phyloP scores from a whole-genome alignment of 2,113 vertebrate genomes.

The Peromyscus leucopus region DNA sequence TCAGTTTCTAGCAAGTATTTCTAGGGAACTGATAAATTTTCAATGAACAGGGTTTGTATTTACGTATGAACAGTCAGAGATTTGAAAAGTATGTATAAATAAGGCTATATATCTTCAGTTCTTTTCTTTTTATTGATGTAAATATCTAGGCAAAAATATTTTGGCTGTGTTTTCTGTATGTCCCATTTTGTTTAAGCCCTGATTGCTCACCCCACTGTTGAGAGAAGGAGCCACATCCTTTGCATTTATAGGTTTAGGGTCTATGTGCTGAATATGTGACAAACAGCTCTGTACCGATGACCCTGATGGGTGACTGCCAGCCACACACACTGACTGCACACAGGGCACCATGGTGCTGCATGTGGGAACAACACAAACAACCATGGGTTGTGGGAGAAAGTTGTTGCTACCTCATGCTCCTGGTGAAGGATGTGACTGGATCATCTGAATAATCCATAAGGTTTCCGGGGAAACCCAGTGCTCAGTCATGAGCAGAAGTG shows the following conservation, averaged over 20 bases:
- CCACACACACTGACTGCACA: background rate
- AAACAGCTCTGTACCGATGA: background rate
- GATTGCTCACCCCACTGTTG: background rate
- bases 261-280: background rate
- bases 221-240: background rate
- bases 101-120: background rate
- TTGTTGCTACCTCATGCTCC: background rate
- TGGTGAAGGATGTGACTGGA: background rate
- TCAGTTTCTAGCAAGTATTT: background rate
- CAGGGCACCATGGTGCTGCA: background rate
- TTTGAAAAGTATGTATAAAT: background rate
- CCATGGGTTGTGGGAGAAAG: background rate
- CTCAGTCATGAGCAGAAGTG: background rate
- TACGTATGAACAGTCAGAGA: background rate
- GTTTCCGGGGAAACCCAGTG: rapidly evolving
- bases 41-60: background rate
- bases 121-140: background rate
- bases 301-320: too few relatives aligned
- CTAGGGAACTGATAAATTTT: background rate
- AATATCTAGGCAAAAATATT: background rate
- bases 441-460: background rate
- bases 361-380: background rate
- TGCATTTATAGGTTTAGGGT: too few relatives aligned
- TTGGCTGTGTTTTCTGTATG: background rate
- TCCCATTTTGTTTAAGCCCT: background rate